phyloP scores from a whole-genome alignment of 2,888 invertebrate species.

The Metalampra italica region DNA sequence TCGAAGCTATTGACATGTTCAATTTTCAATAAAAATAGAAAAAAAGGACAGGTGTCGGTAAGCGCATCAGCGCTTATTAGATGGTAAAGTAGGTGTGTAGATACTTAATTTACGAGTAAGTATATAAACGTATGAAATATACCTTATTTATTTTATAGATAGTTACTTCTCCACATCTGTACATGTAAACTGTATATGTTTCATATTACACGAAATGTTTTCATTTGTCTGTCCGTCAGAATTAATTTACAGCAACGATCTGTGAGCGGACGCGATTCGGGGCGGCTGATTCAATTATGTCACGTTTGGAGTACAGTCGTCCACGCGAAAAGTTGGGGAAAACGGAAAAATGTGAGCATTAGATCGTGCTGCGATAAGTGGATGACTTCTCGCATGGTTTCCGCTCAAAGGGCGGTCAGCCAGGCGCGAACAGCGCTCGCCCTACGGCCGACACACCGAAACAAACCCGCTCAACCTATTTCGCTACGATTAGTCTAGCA shows the following conservation, averaged over 20 bases:
- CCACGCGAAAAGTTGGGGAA: conserved; percentile 68
- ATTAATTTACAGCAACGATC: conserved; percentile 61
- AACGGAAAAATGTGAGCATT: conserved; percentile 72
- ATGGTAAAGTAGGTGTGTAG: no score
- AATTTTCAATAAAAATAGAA: no score
- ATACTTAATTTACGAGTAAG: no score
- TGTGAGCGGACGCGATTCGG: conserved; percentile 35
- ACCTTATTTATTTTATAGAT: no score
- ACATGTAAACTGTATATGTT: no score
- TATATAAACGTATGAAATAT: no score
- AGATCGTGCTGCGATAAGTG: conserved; percentile 73
- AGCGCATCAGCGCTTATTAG: no score
- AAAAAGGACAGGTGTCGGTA: no score
- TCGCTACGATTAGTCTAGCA: no score
- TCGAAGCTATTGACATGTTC: no score
- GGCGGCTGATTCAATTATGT: conserved; percentile 70
- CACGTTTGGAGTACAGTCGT: conserved; percentile 56
- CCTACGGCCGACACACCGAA: conserved; percentile 10
- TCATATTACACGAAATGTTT: no score
- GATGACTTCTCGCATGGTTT: conserved; percentile 75
- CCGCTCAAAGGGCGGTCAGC: conserved; percentile 67
- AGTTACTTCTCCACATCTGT: no score
- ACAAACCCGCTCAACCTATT: background rate
- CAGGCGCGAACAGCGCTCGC: conserved; percentile 42
- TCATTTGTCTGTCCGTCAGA: conserved; percentile 46